Evolutionary conservation across 2,888 invertebrate genomes (phyloP).

Genomic region (Reticulitermes lucifugus): DNA sequence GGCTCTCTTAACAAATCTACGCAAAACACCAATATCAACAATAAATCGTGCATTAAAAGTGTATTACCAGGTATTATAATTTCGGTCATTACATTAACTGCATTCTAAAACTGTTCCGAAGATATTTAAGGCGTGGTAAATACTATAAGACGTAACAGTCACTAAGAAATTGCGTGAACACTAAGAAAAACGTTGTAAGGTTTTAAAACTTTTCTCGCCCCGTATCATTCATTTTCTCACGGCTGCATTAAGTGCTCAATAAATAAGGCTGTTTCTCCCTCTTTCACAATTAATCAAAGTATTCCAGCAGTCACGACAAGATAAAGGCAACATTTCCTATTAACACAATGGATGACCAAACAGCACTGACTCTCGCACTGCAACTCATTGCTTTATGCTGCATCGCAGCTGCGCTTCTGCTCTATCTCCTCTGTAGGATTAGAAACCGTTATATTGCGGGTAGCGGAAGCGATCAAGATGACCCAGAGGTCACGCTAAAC

Average conservation of each 20-base stretch:
- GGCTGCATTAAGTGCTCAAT: too few species aligned
- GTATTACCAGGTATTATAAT: too few species aligned
- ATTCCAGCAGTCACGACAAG: not conserved
- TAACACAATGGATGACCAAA: conserved; percentile 79
- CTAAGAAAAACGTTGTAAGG: not conserved
- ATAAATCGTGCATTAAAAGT: too few species aligned
- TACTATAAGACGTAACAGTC: too few species aligned
- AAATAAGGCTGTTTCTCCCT: not conserved
- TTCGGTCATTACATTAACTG: too few species aligned
- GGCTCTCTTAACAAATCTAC: too few species aligned
- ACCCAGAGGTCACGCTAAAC: conserved; percentile 25
- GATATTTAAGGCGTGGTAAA: too few species aligned
- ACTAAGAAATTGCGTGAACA: too few species aligned
- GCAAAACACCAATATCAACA: too few species aligned
- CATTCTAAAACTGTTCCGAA: too few species aligned
- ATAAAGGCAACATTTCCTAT: not conserved
- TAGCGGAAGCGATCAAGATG: conserved; percentile 13
- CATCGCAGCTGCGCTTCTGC: conserved; percentile 83
- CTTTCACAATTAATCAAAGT: not conserved
- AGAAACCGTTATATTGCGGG: conserved; percentile 41
- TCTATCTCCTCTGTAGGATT: conserved; percentile 75
- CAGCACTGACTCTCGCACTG: conserved; percentile 82
- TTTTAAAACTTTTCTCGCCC: not conserved
- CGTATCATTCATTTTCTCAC: too few species aligned
- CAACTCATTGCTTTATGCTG: conserved; percentile 85